Evolutionary conservation across 2,888 invertebrate species (phyloP).

Genomic region (Eulithis prunata): DNA sequence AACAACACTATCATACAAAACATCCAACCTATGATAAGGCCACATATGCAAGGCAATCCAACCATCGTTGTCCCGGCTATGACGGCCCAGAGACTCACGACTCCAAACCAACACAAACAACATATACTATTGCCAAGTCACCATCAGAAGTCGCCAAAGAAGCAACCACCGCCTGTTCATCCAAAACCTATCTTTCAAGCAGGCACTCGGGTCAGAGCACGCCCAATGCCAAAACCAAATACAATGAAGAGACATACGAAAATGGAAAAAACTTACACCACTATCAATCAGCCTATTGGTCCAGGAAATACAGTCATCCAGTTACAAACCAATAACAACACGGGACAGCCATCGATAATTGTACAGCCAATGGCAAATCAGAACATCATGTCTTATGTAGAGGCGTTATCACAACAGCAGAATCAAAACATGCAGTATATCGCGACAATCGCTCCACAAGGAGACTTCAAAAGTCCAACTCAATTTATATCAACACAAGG

Average conservation of each 20-base stretch:
- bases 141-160: slow-evolving; percentile 78
- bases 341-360: slow-evolving; percentile 86
- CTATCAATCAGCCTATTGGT: slow-evolving; percentile 78
- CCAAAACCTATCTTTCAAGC: slow-evolving; percentile 81
- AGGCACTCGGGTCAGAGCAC: slow-evolving; percentile 71
- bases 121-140: slow-evolving; percentile 74
- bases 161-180: slow-evolving; percentile 75
- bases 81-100: slow-evolving; percentile 73
- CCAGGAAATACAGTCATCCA: slow-evolving; percentile 83
- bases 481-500: slow-evolving; percentile 81
- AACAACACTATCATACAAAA: slow-evolving; percentile 77
- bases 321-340: slow-evolving; percentile 82
- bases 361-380: slow-evolving; percentile 87
- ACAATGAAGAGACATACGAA: slow-evolving; percentile 79
- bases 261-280: slow-evolving; percentile 76
- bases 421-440: slow-evolving; percentile 91
- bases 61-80: slow-evolving; percentile 78
- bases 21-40: slow-evolving; percentile 80
- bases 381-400: slow-evolving; percentile 87
- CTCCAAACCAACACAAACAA: slow-evolving; percentile 78
- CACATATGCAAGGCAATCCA: slow-evolving; percentile 77
- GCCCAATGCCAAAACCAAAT: slow-evolving; percentile 76
- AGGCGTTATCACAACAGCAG: slow-evolving; percentile 88
- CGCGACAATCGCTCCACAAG: slow-evolving; percentile 87
- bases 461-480: slow-evolving; percentile 82